These are phyloP conservation scores for Laticauda laticaudata DNA, from an alignment of 2,113 vertebrate genomes.

Conservation along the genomic window DNA sequence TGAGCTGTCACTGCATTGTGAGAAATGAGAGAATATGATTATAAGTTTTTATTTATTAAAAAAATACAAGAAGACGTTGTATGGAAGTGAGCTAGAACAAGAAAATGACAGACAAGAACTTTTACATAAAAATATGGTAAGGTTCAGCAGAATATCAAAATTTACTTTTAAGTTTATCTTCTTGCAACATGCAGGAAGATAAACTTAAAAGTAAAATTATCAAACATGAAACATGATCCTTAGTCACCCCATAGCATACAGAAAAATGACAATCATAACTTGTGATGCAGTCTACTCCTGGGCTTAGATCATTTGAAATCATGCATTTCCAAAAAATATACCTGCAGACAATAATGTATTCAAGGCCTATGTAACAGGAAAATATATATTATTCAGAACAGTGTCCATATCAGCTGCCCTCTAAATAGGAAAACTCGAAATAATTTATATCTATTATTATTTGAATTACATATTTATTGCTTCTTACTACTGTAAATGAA, in stretches of 20 bases:
- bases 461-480: neutral
- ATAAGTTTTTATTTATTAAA: neutral
- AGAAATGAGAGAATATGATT: neutral
- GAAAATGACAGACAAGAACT: neutral
- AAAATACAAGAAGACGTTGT: constrained; percentile 27
- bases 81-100: constrained; percentile 4
- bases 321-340: neutral
- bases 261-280: neutral
- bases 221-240: neutral
- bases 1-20: constrained; percentile 12
- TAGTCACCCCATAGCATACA: no score
- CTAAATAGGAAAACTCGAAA: neutral
- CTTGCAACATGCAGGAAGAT: neutral
- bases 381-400: neutral
- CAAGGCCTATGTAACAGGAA: neutral
- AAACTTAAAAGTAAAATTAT: neutral
- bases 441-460: neutral
- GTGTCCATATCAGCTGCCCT: neutral
- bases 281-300: neutral
- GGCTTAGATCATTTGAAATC: neutral
- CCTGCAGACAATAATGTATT: neutral
- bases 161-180: neutral
- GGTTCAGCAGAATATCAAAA: neutral
- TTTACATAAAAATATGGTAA: neutral
- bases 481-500: neutral